Conservation (phyloP, 2,888 invertebrate genomes). For the Hymenopus coronatus region DNA sequence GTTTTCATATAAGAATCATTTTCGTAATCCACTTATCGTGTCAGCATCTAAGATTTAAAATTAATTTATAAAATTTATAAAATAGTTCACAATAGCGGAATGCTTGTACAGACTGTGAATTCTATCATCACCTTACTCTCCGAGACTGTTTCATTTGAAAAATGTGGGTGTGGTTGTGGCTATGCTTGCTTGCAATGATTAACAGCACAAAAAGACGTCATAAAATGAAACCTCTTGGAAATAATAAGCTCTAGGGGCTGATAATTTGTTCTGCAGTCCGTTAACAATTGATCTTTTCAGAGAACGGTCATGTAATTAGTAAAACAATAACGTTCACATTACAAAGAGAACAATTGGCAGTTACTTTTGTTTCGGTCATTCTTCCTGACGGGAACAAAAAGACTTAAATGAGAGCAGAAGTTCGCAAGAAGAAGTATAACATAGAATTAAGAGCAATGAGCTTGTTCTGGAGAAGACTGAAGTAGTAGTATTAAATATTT, state of each 20-base stretch:
- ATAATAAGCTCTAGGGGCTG: neutral
- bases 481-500: too few species aligned
- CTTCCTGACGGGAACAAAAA: neutral
- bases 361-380: neutral
- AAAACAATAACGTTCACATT: neutral
- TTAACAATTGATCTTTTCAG: neutral
- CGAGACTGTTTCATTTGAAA: neutral
- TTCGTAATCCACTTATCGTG: too few species aligned
- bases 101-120: too few species aligned
- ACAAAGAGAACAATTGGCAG: neutral
- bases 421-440: neutral
- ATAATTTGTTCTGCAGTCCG: neutral
- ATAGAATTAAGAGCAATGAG: neutral
- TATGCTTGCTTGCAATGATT: neutral
- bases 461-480: too few species aligned
- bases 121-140: neutral
- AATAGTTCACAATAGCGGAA: too few species aligned
- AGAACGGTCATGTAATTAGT: neutral
- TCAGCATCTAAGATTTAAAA: too few species aligned
- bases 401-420: neutral
- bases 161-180: neutral
- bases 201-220: neutral
- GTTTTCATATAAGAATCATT: too few species aligned
- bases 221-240: neutral
- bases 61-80: too few species aligned